Percentiles rank a stretch among this genome's conserved stretches.
Evolutionary conservation across 2,797 vertebrate species (phyloP).

Genomic region (Ceyx erithaca): DNA sequence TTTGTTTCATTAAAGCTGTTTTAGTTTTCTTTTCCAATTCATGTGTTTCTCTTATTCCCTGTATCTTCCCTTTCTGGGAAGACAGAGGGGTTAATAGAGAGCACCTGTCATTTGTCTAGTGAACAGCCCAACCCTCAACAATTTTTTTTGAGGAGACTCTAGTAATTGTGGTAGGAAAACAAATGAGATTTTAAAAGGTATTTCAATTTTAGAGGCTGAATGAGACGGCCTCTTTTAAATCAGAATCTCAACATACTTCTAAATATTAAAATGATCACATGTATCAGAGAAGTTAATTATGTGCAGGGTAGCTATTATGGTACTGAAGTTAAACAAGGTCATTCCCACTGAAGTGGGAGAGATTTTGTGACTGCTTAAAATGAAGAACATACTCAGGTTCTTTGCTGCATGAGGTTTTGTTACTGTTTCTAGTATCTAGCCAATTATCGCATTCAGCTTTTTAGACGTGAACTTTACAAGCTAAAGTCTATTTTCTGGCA

Average conservation of each 20-base stretch:
- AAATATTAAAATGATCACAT: neutral
- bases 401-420: neutral
- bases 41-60: neutral
- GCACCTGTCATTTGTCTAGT: too few relatives aligned
- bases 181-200: neutral
- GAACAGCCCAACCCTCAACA: neutral
- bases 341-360: neutral
- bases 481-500: neutral
- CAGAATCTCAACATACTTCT: neutral
- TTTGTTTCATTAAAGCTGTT: neutral
- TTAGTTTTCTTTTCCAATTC: neutral
- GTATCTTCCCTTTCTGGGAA: neutral
- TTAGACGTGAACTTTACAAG: neutral
- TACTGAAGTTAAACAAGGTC: neutral
- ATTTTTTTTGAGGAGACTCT: neutral
- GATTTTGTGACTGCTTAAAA: neutral
- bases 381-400: neutral
- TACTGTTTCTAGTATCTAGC: neutral
- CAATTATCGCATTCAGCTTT: neutral
- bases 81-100: neutral
- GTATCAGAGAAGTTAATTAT: neutral
- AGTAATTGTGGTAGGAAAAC: neutral
- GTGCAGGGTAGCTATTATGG: neutral
- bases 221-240: neutral
- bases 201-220: neutral